phyloP scores from a whole-genome alignment of 1,140 invertebrate genomes.

The Caenorhabditis latens region DNA sequence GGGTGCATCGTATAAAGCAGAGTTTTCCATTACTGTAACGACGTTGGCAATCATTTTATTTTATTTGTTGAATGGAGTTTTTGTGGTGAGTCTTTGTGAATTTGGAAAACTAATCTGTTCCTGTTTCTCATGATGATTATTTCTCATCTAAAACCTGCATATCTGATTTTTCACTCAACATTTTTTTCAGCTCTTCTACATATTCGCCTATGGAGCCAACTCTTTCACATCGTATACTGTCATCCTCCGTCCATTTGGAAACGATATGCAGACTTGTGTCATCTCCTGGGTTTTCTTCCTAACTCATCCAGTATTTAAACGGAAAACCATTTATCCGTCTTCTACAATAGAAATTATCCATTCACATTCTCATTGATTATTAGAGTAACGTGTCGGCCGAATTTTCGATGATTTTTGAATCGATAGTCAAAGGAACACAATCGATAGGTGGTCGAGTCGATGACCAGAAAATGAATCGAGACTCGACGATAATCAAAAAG shows the following conservation, averaged over 20 bases:
- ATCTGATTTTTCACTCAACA: background rate
- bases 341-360: background rate
- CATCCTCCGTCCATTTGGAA: background rate
- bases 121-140: background rate
- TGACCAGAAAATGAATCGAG: too few species aligned
- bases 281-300: constrained; percentile 1
- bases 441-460: too few species aligned
- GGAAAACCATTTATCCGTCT: background rate
- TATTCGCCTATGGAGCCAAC: background rate
- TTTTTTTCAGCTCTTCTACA: constrained; percentile 27
- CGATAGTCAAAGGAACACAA: too few species aligned
- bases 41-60: background rate
- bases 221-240: background rate
- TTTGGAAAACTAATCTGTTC: background rate
- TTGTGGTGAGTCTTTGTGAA: background rate
- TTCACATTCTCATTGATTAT: background rate
- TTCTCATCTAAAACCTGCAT: background rate
- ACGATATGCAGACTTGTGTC: constrained; percentile 25
- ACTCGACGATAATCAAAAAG: too few species aligned
- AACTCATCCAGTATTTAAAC: constrained; percentile 28
- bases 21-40: constrained; percentile 1
- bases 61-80: background rate
- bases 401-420: too few species aligned
- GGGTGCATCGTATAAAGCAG: background rate
- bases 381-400: too few species aligned